Base-by-base conservation (phyloP, 1,140 invertebrate genomes). In the Alviniconcha marisindica region DNA sequence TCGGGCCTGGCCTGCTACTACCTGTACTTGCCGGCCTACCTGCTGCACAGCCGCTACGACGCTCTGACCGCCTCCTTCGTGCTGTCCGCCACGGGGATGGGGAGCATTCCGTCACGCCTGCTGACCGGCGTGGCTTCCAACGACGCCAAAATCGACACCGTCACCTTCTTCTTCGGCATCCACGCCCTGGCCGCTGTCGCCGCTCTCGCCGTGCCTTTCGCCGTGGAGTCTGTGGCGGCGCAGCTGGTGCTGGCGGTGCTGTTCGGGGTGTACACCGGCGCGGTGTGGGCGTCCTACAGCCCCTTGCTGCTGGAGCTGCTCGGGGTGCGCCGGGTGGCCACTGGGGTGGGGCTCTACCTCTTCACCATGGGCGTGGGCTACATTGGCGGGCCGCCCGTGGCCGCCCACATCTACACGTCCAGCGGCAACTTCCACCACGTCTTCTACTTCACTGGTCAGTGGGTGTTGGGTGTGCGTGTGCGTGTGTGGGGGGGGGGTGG, bases 251-350 rank as follows among this genome's bases (percentile, higher is more conserved):
- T 81, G 60, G 51, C 79, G 15, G 71, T 81, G 1, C 3, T 76
- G 21, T 81, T 76, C 42, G 83, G 88, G 31, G n/a, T 87, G 14
- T 87, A 87, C 44, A 86, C 74, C 7, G 88, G 88, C 2, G 85
- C 83, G 0, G 40, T 63, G 10, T 82, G 77, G 40, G 76, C 86
- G 7, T 66, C 86, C 5, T 74, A 82, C n/a, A 84, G 51, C 15
- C 85, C 87, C 3, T 33, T 89, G 4, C 66, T 82, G 38, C 33
- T 85, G n/a, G 77, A 85, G 24, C 31, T 86, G 10, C 84, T 86
- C 0, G 88, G 88, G 40, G 60, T 89, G 28, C 69, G 77, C 2
- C 54, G 85, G n/a, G 77, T 89, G 24, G 78, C 88, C 33, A 80
- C 83, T 12, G 85, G 77, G 18, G 54, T 82, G 36, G 88, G 88